phyloP scores from a whole-genome alignment of 2,113 vertebrate species.

The Desmodus rotundus region DNA sequence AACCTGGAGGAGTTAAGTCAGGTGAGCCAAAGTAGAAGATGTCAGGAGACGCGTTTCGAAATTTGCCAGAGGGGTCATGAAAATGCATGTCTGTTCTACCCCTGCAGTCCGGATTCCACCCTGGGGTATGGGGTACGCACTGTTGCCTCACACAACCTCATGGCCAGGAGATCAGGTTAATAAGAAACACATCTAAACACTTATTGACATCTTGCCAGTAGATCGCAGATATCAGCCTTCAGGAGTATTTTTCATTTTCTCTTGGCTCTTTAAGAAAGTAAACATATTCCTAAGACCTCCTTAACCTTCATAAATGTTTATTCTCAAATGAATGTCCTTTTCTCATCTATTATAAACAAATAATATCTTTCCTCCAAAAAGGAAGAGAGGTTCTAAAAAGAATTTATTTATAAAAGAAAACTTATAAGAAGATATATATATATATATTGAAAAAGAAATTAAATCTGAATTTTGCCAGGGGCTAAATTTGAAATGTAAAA shows the following conservation, averaged over 20 bases:
- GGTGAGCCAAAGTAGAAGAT: constrained; percentile 78
- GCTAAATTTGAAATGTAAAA: constrained; percentile 2
- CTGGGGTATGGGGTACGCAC: background rate
- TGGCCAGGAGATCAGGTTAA: background rate
- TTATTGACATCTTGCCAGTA: background rate
- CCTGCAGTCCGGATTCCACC: background rate
- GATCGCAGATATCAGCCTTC: background rate
- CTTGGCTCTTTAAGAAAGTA: background rate
- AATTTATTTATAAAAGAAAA: background rate
- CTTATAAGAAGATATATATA: background rate
- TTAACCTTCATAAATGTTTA: background rate
- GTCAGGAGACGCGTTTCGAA: background rate
- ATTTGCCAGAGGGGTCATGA: background rate
- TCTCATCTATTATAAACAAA: background rate
- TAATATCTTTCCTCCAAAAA: constrained; percentile 27
- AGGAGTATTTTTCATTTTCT: background rate
- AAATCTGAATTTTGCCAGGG: background rate
- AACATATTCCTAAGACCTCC: background rate
- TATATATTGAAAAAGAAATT: background rate
- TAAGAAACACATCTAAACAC: background rate
- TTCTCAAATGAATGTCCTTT: background rate
- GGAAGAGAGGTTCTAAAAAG: background rate
- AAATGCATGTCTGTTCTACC: background rate
- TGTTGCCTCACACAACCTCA: background rate
- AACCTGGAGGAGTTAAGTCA: constrained; percentile 92